A percentile compares a stretch with the other conserved stretches of the same genome.
Evolutionary conservation across 64 coral and sea anemone species (phyloP).

Genomic region (Anthopleura sola): DNA sequence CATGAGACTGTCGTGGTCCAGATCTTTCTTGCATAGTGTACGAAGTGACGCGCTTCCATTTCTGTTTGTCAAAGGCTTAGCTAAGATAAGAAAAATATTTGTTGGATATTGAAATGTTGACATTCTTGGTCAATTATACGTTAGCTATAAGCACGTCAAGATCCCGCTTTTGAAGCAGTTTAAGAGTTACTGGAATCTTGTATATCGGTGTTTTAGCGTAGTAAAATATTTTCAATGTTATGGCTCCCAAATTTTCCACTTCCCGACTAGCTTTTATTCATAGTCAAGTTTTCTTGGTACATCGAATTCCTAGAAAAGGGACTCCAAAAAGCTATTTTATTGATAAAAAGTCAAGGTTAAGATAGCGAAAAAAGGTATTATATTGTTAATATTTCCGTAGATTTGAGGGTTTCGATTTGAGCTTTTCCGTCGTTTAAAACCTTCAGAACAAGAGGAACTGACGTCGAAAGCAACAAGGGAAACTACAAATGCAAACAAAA

Average conservation of each 20-base stretch:
- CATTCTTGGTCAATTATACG: not conserved
- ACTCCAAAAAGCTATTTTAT: not conserved
- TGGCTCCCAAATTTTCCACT: too few relatives aligned
- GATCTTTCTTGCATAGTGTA: not conserved
- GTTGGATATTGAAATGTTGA: not conserved
- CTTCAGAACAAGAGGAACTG: not conserved
- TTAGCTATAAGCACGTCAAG: not conserved
- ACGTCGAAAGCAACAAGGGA: not conserved
- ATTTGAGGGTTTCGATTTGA: not conserved
- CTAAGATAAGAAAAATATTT: conserved; percentile 8
- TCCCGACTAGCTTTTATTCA: too few relatives aligned
- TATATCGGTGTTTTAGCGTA: too few relatives aligned
- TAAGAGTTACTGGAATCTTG: not conserved
- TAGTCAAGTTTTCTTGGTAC: too few relatives aligned
- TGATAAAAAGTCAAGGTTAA: not conserved
- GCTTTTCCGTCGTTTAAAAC: not conserved
- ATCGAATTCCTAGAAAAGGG: too few relatives aligned
- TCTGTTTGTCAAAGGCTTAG: not conserved
- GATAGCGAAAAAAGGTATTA: not conserved
- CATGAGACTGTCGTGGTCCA: not conserved
- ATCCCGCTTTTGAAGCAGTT: not conserved
- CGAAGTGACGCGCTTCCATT: not conserved
- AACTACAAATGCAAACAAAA: not conserved
- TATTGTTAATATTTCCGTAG: not conserved
- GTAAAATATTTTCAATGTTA: too few relatives aligned